phyloP scores from a whole-genome alignment of 2,113 vertebrate species.

The Circaetus gallicus region DNA sequence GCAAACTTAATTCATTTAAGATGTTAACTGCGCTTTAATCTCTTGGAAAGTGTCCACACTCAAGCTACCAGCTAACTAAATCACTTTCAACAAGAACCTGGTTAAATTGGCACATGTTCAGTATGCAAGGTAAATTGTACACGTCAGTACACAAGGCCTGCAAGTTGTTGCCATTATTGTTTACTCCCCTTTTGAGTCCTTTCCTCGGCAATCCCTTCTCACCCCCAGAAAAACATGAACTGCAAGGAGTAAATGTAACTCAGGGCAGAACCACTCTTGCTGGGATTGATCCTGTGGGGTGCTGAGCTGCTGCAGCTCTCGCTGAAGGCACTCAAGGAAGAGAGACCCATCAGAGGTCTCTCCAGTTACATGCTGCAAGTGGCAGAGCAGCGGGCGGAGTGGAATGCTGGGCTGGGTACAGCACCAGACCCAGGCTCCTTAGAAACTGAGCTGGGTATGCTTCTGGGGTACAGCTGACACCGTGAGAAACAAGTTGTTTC shows the following conservation, averaged over 20 bases:
- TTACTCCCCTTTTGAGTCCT: background rate
- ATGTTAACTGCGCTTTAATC: background rate
- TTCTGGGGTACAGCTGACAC: background rate
- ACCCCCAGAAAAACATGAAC: background rate
- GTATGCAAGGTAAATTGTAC: background rate
- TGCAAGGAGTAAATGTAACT: too few relatives aligned
- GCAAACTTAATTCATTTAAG: background rate
- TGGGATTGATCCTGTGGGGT: background rate
- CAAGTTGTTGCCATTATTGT: background rate
- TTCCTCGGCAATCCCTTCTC: background rate
- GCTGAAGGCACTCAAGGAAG: background rate
- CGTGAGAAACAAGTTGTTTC: background rate
- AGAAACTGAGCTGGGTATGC: background rate
- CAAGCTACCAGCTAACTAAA: background rate
- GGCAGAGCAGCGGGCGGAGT: fast-evolving
- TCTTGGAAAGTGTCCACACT: background rate
- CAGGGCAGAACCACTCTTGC: background rate
- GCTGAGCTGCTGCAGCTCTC: background rate
- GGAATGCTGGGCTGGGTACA: background rate
- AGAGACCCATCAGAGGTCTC: background rate
- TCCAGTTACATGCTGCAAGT: background rate
- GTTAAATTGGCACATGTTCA: background rate
- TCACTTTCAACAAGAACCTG: background rate
- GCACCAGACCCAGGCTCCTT: background rate
- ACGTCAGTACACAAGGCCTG: background rate